Evolutionary conservation across 2,113 vertebrate genomes (phyloP).

Genomic region (Paraplagusia blochii): DNA sequence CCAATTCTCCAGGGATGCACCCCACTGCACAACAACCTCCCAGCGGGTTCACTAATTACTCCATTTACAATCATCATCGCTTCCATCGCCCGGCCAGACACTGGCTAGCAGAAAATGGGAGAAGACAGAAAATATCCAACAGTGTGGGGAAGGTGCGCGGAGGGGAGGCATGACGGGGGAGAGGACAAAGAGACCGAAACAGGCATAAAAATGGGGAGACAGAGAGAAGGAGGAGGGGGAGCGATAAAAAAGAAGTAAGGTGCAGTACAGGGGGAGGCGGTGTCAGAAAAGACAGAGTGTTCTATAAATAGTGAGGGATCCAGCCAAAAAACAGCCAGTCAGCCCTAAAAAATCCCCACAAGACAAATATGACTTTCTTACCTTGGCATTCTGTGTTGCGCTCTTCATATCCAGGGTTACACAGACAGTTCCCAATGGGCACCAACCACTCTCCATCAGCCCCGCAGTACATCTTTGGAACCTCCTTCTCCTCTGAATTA

Average conservation of each 20-base stretch:
- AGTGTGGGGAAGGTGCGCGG: slow-evolving; percentile 4
- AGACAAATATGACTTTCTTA: slow-evolving; percentile 65
- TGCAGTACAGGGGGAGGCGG: background rate
- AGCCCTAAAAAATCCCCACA: slow-evolving; percentile 15
- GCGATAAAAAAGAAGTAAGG: background rate
- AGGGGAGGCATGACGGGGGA: slow-evolving; percentile 4
- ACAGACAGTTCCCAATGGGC: slow-evolving; percentile 96
- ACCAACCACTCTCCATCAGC: slow-evolving; percentile 98
- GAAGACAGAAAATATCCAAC: slow-evolving; percentile 24
- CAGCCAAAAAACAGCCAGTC: background rate
- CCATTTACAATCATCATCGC: slow-evolving; percentile 78
- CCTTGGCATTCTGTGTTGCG: slow-evolving; percentile 91
- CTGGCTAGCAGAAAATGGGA: slow-evolving; percentile 47
- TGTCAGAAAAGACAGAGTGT: background rate
- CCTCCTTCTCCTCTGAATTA: slow-evolving; percentile 96
- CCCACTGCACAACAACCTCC: slow-evolving; percentile 73
- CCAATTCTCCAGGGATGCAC: slow-evolving; percentile 49
- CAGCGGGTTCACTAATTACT: slow-evolving; percentile 82
- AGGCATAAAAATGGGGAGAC: slow-evolving; percentile 16
- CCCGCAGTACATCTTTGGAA: slow-evolving; percentile 99
- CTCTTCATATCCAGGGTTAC: slow-evolving; percentile 94
- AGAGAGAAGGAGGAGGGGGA: background rate
- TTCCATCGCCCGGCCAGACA: slow-evolving; percentile 72
- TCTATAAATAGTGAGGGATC: slow-evolving; percentile 17
- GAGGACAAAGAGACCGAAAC: slow-evolving; percentile 42